phyloP scores from a whole-genome alignment of 2,113 vertebrate genomes.

The Perca flavescens region DNA sequence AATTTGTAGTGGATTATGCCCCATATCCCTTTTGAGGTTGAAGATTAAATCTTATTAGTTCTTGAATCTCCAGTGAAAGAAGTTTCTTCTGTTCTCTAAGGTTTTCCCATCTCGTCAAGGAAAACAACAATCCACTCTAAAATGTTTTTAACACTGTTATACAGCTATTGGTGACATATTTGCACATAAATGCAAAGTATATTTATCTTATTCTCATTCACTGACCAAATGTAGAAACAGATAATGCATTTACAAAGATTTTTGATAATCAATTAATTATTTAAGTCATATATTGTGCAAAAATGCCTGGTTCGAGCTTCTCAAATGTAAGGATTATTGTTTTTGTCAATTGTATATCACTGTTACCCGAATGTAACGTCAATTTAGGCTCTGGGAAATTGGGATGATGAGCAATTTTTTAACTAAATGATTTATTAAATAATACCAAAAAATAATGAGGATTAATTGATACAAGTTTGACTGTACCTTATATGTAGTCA shows the following conservation, averaged over 20 bases:
- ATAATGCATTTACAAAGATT: neutral
- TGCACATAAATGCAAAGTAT: neutral
- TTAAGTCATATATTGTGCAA: neutral
- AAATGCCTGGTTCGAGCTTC: neutral
- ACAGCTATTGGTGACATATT: neutral
- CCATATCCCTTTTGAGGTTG: slow-evolving; percentile 26
- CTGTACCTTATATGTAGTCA: neutral
- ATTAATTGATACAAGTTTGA: neutral
- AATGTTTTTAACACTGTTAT: neutral
- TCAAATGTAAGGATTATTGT: neutral
- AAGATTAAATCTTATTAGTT: slow-evolving; percentile 53
- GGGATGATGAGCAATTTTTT: neutral
- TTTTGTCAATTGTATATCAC: neutral
- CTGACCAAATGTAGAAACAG: neutral
- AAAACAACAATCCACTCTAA: neutral
- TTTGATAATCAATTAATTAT: neutral
- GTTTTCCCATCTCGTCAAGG: neutral
- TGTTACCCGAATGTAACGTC: neutral
- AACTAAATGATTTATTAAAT: neutral
- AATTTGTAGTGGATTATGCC: slow-evolving; percentile 41
- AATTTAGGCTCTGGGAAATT: neutral
- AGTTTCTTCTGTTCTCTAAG: neutral
- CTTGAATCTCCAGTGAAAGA: slow-evolving; percentile 17
- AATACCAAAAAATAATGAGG: neutral
- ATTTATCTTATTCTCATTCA: neutral